phyloP scores from a whole-genome alignment of 2,888 invertebrate species.

The Lasioglossum marginatum region DNA sequence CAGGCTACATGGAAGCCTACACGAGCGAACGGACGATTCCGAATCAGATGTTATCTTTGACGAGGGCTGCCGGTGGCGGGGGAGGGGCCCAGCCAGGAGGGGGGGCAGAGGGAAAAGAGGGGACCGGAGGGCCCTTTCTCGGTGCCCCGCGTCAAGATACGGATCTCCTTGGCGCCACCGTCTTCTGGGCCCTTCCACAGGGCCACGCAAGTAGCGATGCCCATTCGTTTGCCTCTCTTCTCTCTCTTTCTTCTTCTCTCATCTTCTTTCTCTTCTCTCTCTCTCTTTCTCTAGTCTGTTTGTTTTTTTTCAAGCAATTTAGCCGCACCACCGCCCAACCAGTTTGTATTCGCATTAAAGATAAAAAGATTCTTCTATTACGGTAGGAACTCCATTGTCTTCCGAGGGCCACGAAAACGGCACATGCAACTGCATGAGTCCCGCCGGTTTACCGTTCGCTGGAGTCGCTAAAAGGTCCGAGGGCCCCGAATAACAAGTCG shows the following conservation, averaged over 20 bases:
- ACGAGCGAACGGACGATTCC: constrained; percentile 78
- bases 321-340: constrained; percentile 29
- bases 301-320: constrained; percentile 44
- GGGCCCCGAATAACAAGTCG: background rate
- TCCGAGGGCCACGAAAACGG: background rate
- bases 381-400: constrained; percentile 19
- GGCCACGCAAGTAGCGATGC: constrained; percentile 61
- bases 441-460: constrained; percentile 2
- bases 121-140: constrained; percentile 68
- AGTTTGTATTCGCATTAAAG: constrained; percentile 39
- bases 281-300: background rate
- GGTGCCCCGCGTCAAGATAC: constrained; percentile 82
- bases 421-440: background rate
- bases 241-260: background rate
- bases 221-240: constrained; percentile 38
- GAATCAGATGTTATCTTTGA: constrained; percentile 84
- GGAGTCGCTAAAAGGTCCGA: constrained; percentile 11
- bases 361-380: constrained; percentile 40
- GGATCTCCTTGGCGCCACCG: constrained; percentile 84
- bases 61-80: constrained; percentile 75
- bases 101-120: background rate
- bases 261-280: background rate
- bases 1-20: constrained; percentile 72
- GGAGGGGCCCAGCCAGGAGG: constrained; percentile 31
- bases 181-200: constrained; percentile 72